Evolutionary conservation across 2,888 invertebrate genomes (phyloP).

Genomic region (Parthenolecanium corni): DNA sequence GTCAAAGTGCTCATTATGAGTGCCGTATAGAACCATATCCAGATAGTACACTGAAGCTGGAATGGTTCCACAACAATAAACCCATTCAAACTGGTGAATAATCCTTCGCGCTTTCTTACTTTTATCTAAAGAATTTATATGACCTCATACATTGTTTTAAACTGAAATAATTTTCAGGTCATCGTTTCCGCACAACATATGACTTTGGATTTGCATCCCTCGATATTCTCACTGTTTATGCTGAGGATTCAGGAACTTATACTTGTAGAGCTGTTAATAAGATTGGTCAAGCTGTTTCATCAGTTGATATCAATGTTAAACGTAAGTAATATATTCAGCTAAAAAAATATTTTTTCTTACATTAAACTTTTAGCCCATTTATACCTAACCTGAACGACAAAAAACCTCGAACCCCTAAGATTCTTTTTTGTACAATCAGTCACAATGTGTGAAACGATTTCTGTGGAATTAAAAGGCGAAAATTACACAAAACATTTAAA

Average conservation of each 20-base stretch:
- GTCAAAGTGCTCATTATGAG: slow-evolving; percentile 84
- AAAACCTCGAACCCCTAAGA: neutral
- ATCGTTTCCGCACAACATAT: slow-evolving; percentile 83
- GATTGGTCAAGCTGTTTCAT: slow-evolving; percentile 69
- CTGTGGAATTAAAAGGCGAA: no score
- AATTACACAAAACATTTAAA: no score
- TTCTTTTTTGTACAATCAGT: no score
- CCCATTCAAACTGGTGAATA: slow-evolving; percentile 60
- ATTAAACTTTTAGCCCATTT: neutral
- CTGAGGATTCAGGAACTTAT: slow-evolving; percentile 88
- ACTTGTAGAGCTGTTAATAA: slow-evolving; percentile 77
- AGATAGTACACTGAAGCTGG: slow-evolving; percentile 75
- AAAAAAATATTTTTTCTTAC: neutral
- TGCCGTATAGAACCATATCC: slow-evolving; percentile 87
- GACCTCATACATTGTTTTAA: neutral
- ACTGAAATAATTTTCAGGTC: slow-evolving; percentile 40
- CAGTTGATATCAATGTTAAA: slow-evolving; percentile 67
- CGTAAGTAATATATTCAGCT: slow-evolving; percentile 51
- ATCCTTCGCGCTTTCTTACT: neutral
- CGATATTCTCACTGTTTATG: slow-evolving; percentile 85
- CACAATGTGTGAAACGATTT: no score
- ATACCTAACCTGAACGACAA: no score
- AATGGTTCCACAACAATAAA: slow-evolving; percentile 89
- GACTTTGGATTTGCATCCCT: slow-evolving; percentile 96
- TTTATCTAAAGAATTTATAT: no score